Evolutionary conservation across 1,140 invertebrate genomes (phyloP).

Genomic region (Stratiolaelaps scimitus): DNA sequence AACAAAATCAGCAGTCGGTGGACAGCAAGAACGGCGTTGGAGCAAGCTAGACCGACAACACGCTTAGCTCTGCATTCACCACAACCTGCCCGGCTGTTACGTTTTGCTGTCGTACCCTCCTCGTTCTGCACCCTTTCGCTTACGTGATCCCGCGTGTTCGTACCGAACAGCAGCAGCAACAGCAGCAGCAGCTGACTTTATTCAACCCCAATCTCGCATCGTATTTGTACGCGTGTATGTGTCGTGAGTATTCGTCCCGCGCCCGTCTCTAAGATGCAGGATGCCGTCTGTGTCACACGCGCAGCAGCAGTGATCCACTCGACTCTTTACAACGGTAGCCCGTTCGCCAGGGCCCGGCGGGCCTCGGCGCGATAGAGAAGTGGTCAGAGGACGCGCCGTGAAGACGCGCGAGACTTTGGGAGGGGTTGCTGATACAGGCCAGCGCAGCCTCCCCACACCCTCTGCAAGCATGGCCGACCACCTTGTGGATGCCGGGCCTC

Average conservation of each 20-base stretch:
- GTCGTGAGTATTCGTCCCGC: slow-evolving; percentile 12
- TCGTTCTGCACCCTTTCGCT: too few relatives aligned
- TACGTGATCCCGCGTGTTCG: too few relatives aligned
- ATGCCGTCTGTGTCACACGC: neutral
- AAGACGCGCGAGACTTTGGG: slow-evolving; percentile 3
- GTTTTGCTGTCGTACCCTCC: too few relatives aligned
- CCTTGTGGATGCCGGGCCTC: slow-evolving; percentile 20
- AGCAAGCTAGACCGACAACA: too few relatives aligned
- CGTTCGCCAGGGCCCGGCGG: slow-evolving; percentile 1
- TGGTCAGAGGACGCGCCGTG: neutral
- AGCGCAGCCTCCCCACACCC: slow-evolving; percentile 25
- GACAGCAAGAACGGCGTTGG: too few relatives aligned
- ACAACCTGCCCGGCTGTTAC: too few relatives aligned
- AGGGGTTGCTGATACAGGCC: slow-evolving; percentile 23
- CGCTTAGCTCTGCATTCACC: too few relatives aligned
- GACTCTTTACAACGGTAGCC: neutral
- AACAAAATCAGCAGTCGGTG: too few relatives aligned
- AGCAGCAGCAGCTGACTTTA: too few relatives aligned
- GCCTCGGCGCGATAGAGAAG: slow-evolving; percentile 12
- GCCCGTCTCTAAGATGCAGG: slow-evolving; percentile 15
- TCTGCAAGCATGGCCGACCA: slow-evolving; percentile 19
- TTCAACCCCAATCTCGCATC: too few relatives aligned
- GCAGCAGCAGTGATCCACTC: neutral
- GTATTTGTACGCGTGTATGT: too few relatives aligned
- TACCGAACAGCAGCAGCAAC: too few relatives aligned